Percentiles rank a stretch among this genome's conserved stretches.
These are phyloP conservation scores for Anoplopoma fimbria DNA, from an alignment of 2,113 vertebrate genomes.

Conservation along the genomic window DNA sequence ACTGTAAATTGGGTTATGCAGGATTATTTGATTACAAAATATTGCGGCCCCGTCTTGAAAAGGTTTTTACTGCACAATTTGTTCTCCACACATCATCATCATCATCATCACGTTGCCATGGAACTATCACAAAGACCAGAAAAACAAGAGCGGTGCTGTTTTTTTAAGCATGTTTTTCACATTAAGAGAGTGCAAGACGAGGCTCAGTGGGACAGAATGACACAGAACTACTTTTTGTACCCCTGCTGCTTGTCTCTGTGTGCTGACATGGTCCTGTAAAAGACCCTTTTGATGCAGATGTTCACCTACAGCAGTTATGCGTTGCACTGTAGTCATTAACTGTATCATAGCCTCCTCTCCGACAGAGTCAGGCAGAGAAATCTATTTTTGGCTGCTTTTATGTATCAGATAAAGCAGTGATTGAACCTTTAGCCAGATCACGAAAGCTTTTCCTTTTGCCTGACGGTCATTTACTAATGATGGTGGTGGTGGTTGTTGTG, in stretches of 20 bases:
- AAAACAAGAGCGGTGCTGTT: slow-evolving; percentile 3
- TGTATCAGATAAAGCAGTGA: background rate
- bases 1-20: slow-evolving; percentile 57
- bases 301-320: background rate
- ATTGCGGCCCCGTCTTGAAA: background rate
- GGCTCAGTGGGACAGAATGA: slow-evolving; percentile 14
- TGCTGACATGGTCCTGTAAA: background rate
- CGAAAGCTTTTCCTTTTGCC: background rate
- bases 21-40: slow-evolving; percentile 47
- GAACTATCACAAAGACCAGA: background rate
- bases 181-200: slow-evolving; percentile 34
- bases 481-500: background rate
- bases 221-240: background rate
- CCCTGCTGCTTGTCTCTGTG: background rate
- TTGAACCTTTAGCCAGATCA: background rate
- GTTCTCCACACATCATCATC: slow-evolving; percentile 3
- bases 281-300: background rate
- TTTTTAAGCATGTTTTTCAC: background rate
- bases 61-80: background rate
- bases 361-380: background rate
- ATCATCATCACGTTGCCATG: slow-evolving; percentile 35
- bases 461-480: too few relatives aligned
- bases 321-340: background rate
- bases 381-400: background rate
- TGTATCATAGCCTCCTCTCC: background rate